Evolutionary conservation across 2,113 vertebrate genomes (phyloP).

Genomic region (Cryptomyrus ogoouensis): DNA sequence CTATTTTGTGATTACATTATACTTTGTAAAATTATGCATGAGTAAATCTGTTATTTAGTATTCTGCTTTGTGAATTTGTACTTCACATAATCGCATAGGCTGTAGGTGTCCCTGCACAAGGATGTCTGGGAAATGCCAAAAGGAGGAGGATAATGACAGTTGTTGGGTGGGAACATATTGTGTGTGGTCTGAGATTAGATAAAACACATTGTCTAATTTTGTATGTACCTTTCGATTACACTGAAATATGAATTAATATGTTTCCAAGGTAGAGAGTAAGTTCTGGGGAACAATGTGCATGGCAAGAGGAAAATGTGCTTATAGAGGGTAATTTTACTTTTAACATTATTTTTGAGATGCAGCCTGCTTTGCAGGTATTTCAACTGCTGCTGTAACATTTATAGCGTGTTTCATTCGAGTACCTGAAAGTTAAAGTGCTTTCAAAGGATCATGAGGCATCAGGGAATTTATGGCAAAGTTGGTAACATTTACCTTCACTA

Average conservation of each 20-base stretch:
- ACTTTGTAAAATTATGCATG: constrained; percentile 7
- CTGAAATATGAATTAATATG: background rate
- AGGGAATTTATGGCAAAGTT: background rate
- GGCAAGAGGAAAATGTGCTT: background rate
- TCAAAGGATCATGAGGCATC: background rate
- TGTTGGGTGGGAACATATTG: background rate
- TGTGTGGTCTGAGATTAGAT: background rate
- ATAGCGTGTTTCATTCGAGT: background rate
- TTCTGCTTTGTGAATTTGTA: constrained; percentile 4
- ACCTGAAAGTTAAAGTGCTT: background rate
- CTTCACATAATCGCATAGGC: background rate
- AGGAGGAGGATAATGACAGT: background rate
- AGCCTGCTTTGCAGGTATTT: background rate
- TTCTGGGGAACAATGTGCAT: background rate
- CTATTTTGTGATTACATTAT: background rate
- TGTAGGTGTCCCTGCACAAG: background rate
- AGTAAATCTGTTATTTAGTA: background rate
- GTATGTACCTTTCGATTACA: background rate
- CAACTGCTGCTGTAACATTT: background rate
- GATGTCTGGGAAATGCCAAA: background rate
- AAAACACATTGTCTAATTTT: background rate
- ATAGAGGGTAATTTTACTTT: background rate
- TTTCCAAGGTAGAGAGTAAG: background rate
- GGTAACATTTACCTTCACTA: constrained; percentile 4
- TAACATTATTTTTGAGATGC: background rate